A percentile compares a stretch with the other conserved stretches of the same genome.
Evolutionary conservation across 2,888 invertebrate species (phyloP).

Genomic region (Pandemis corylana): DNA sequence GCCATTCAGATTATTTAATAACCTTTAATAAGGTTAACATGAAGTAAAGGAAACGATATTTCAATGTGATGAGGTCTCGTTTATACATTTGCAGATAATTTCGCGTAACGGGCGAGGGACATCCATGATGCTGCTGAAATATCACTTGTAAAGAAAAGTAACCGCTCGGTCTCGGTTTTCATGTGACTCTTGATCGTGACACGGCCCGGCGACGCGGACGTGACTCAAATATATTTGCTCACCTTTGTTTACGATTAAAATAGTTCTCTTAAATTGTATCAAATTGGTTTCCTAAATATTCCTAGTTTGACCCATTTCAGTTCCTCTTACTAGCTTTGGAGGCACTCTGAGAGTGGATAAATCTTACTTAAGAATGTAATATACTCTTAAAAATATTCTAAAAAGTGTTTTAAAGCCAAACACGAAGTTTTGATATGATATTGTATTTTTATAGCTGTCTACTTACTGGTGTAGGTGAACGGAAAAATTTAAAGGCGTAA

Average conservation of each 20-base stretch:
- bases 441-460: slow-evolving; percentile 28
- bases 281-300: slow-evolving; percentile 18
- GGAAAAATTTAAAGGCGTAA: background rate
- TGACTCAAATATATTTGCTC: slow-evolving; percentile 4
- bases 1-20: no score
- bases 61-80: no score
- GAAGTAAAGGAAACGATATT: background rate
- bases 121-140: background rate
- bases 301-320: slow-evolving; percentile 13
- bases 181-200: background rate
- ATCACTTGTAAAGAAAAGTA: background rate
- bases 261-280: background rate
- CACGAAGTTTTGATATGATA: slow-evolving; percentile 28
- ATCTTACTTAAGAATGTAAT: slow-evolving; percentile 13
- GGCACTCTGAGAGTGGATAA: slow-evolving; percentile 37
- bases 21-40: background rate
- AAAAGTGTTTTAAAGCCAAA: slow-evolving; percentile 25
- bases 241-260: slow-evolving; percentile 15
- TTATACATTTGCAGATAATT: background rate
- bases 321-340: slow-evolving; percentile 8
- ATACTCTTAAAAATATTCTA: slow-evolving; percentile 3
- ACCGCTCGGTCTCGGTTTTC: background rate
- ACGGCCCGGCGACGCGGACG: slow-evolving; percentile 3
- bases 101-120: background rate
- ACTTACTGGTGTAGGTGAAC: background rate